Evolutionary conservation across 2,113 vertebrate genomes (phyloP), one percentile per base, ranked within the genome.

Genomic region (Leptobrachium ailaonicum): DNA sequence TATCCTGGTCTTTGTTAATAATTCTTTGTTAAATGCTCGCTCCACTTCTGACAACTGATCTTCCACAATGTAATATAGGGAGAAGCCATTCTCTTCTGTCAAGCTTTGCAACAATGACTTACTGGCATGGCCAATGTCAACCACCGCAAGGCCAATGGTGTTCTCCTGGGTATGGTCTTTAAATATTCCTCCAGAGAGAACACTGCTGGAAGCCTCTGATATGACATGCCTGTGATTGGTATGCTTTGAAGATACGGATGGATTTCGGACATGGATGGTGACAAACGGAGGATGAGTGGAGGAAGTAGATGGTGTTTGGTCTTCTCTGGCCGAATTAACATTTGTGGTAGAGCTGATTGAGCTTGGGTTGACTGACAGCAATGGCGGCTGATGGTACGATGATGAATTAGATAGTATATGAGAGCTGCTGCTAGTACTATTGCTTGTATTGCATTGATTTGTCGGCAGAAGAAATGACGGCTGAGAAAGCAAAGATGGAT

Each of bases 61-160:
- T 42, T 87, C 85, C 72, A 88, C 83, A 0, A 84, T 0, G 10
- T 87, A 87, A 6, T 88, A 79, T 67, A 89, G 70, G 43, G 14
- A 63, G 71, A 82, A 87, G 47, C 79, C 50, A 5, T 42, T 82
- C 1, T 87, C 84, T 77, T 85, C 84, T 56, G 83, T 2, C 43
- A 88, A 76, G 67, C 80, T 85, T 13, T 71, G 85, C 2, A 87
- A 85, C 41, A 85, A 63, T 13, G 86, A 77, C 44, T 76, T 77
- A 6, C 69, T 74, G 2, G 20, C 20, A 0, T 83, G 67, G 32
- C 45, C 81, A 0, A 45, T 0, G 0, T 79, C 84, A 2, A 87
- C 85, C 10, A 88, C 76, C 6, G 83, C 85, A 1, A 88, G 75
- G 11, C 83, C 80, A 1, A 85, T 1, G 2, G 40, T 6, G 0